Evolutionary conservation across 2,113 vertebrate species (phyloP).

Genomic region (Neodon shergylaensis): DNA sequence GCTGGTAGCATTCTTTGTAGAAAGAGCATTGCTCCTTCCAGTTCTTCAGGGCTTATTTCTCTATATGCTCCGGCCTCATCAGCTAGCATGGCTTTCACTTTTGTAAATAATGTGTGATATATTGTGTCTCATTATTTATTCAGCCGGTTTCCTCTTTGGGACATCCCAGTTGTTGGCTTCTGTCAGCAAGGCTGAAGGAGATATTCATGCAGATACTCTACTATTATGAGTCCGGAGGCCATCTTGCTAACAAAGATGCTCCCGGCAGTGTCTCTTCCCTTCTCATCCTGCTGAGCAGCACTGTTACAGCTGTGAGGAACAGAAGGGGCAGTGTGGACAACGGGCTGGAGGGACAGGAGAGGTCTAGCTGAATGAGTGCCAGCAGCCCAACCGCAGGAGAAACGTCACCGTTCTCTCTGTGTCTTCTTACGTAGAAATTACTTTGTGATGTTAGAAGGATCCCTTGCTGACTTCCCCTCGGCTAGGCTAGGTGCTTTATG

Average conservation of each 20-base stretch:
- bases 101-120: neutral
- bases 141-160: neutral
- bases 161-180: neutral
- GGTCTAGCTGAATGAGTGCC: neutral
- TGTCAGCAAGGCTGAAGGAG: neutral
- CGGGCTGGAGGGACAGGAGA: neutral
- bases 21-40: slow-evolving; percentile 1
- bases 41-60: neutral
- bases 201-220: neutral
- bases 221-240: neutral
- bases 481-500: neutral
- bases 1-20: neutral
- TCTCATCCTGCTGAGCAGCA: neutral
- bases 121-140: slow-evolving; percentile 26
- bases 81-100: slow-evolving; percentile 37
- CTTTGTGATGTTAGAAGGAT: neutral
- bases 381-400: neutral
- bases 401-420: neutral
- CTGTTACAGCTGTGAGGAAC: neutral
- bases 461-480: neutral
- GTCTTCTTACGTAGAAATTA: neutral
- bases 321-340: neutral
- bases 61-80: neutral
- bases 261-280: neutral
- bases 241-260: neutral